Percentiles rank a stretch among this genome's conserved stretches.
Conservation (phyloP, 2,888 invertebrate genomes). For the Lasioglossum villosulum region DNA sequence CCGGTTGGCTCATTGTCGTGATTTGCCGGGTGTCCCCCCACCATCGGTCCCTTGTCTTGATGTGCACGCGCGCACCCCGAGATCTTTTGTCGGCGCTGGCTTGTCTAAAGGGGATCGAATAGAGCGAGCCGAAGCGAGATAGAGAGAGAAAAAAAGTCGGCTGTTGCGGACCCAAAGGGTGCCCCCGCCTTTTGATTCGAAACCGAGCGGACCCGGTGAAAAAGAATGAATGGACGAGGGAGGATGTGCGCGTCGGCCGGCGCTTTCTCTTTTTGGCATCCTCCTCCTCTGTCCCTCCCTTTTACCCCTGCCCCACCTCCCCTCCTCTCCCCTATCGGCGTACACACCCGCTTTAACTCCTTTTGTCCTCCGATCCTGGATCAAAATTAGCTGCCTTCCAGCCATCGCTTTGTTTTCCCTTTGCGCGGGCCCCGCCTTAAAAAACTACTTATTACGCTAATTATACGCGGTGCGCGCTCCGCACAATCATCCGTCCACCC, state of each 20-base stretch:
- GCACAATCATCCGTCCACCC: slow-evolving; percentile 56
- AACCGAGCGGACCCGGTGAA: slow-evolving; percentile 73
- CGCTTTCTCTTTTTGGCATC: slow-evolving; percentile 64
- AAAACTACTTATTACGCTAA: slow-evolving; percentile 84
- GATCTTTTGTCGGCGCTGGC: slow-evolving; percentile 74
- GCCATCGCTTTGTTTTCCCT: slow-evolving; percentile 82
- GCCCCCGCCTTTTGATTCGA: slow-evolving; percentile 79
- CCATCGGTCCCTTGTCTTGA: slow-evolving; percentile 60
- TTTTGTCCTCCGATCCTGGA: slow-evolving; percentile 78
- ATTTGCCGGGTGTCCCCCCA: slow-evolving; percentile 60
- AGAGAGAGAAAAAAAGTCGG: slow-evolving; percentile 64
- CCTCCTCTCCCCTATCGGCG: slow-evolving; percentile 52
- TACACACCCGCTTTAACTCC: slow-evolving; percentile 65
- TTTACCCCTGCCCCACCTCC: slow-evolving; percentile 1
- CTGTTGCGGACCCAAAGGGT: slow-evolving; percentile 76
- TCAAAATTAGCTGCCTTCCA: slow-evolving; percentile 82
- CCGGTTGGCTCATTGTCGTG: slow-evolving; percentile 73
- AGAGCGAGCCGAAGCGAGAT: slow-evolving; percentile 48
- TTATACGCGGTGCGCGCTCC: slow-evolving; percentile 79
- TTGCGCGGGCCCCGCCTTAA: slow-evolving; percentile 77
- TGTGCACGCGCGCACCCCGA: slow-evolving; percentile 70
- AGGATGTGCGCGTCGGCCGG: slow-evolving; percentile 78
- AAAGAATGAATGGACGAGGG: slow-evolving; percentile 81
- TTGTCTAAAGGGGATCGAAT: slow-evolving; percentile 60
- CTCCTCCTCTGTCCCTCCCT: slow-evolving; percentile 35